Evolutionary conservation across 2,113 vertebrate species (phyloP).

Genomic region (Aspiorhynchus laticeps): DNA sequence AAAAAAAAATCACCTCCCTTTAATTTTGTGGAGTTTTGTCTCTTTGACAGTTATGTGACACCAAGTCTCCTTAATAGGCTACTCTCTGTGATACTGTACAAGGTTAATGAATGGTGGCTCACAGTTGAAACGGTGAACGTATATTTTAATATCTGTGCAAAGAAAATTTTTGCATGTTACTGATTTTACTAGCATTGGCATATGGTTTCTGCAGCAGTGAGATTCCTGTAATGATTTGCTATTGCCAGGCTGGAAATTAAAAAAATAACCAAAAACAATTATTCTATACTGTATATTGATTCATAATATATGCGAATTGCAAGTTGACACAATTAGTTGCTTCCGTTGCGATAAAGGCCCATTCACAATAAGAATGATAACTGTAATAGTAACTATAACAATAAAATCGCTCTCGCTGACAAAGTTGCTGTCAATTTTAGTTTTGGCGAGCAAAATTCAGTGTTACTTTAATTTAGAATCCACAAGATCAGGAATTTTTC

Average conservation of each 20-base stretch:
- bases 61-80: background rate
- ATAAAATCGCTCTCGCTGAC: background rate
- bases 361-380: background rate
- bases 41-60: slow-evolving; percentile 11
- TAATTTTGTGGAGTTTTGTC: background rate
- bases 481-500: background rate
- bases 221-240: slow-evolving; percentile 6
- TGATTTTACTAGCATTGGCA: slow-evolving; percentile 32
- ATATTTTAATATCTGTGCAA: slow-evolving; percentile 9
- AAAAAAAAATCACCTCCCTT: background rate
- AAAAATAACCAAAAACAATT: slow-evolving; percentile 15
- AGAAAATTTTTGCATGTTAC: slow-evolving; percentile 49
- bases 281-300: background rate
- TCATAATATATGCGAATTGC: background rate
- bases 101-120: slow-evolving; percentile 30
- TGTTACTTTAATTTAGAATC: background rate
- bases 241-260: slow-evolving; percentile 28
- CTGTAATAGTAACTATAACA: background rate
- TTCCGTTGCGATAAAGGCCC: background rate
- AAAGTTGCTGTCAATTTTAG: background rate
- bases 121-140: slow-evolving; percentile 1
- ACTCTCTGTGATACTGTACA: slow-evolving; percentile 6
- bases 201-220: slow-evolving; percentile 13
- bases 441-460: background rate
- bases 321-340: background rate